Percentiles rank a stretch among this genome's conserved stretches.
phyloP scores from a whole-genome alignment of 1,140 invertebrate genomes.

The Oppia nitens region DNA sequence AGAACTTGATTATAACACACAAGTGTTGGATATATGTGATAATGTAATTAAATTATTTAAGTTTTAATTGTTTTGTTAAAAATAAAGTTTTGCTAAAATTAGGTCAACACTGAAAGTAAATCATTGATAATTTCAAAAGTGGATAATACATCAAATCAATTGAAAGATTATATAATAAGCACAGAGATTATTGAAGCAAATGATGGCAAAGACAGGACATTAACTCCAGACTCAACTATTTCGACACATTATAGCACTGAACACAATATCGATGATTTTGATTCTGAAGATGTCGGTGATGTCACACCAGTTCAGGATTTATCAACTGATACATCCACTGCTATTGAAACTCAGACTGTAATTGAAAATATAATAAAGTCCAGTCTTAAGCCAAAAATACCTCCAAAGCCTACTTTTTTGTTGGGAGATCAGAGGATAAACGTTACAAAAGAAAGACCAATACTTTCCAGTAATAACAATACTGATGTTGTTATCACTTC shows the following conservation, averaged over 20 bases:
- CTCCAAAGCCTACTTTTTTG: not conserved
- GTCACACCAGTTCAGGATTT: conserved; percentile 5
- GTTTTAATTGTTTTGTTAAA: too few relatives aligned
- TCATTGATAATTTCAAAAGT: too few relatives aligned
- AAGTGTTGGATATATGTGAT: too few relatives aligned
- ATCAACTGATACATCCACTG: conserved; percentile 10
- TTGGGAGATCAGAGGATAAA: not conserved
- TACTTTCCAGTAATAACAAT: not conserved
- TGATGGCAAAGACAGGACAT: too few relatives aligned
- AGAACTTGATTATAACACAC: not conserved
- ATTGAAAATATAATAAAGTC: not conserved
- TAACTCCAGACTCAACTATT: not conserved
- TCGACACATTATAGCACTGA: not conserved
- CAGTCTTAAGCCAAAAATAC: not conserved
- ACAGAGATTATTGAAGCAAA: not conserved
- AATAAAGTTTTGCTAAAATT: too few relatives aligned
- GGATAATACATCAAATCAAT: not conserved
- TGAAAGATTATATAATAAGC: too few relatives aligned
- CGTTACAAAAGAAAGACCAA: not conserved
- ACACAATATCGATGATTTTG: not conserved
- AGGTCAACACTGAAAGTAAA: too few relatives aligned
- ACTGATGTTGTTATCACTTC: not conserved
- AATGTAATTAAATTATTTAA: too few relatives aligned
- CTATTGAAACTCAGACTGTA: not conserved
- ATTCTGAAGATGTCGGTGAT: not conserved